Percentiles rank a stretch among this genome's conserved stretches.
Evolutionary conservation across 2,797 vertebrate genomes (phyloP).

Genomic region (Sebastes glaucus): DNA sequence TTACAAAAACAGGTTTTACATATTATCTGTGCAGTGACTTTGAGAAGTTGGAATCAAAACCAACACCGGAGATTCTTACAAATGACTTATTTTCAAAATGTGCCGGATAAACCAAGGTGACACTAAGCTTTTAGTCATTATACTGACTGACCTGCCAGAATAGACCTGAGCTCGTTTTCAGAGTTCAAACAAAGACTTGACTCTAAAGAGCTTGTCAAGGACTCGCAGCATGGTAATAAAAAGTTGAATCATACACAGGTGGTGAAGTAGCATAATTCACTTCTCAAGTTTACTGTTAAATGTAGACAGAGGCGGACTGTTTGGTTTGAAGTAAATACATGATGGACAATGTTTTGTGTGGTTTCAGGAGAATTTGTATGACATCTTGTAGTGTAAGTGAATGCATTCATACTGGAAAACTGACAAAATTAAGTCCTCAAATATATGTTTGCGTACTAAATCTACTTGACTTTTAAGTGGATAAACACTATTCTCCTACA

Average conservation of each 20-base stretch:
- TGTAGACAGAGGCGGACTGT: background rate
- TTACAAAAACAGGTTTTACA: background rate
- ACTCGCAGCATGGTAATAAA: background rate
- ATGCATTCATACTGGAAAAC: background rate
- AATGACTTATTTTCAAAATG: background rate
- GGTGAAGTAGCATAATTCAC: background rate
- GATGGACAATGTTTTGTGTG: background rate
- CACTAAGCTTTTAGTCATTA: background rate
- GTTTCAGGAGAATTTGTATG: background rate
- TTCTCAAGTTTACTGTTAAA: background rate
- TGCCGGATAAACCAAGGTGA: background rate
- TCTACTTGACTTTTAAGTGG: background rate
- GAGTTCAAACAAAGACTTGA: background rate
- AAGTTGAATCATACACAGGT: background rate
- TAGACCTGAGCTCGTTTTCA: background rate
- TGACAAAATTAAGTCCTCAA: background rate
- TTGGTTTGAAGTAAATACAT: background rate
- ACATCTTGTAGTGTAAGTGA: background rate
- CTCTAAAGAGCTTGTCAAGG: conserved; percentile 10
- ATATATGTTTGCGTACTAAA: background rate
- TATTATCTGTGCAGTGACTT: background rate
- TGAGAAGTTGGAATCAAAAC: background rate
- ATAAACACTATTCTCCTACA: background rate
- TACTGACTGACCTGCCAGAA: background rate
- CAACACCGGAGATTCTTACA: background rate